A percentile compares a stretch with the other conserved stretches of the same genome.
Conservation (phyloP, 2,113 vertebrate species). For the Mesocricetus auratus region DNA sequence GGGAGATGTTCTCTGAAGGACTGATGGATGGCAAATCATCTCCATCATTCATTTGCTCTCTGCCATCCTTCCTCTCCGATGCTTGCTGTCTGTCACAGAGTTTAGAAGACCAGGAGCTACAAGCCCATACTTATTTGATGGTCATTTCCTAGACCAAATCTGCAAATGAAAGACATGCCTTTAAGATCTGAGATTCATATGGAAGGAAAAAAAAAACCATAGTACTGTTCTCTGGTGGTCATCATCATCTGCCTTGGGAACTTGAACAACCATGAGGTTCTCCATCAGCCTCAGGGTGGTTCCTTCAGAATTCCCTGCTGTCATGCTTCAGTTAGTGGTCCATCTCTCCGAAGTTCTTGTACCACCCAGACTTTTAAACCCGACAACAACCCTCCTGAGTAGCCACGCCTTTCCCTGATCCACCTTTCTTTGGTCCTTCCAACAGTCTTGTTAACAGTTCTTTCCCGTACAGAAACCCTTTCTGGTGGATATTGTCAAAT, state of each 20-base stretch:
- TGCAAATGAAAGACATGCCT: not conserved
- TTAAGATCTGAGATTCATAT: not conserved
- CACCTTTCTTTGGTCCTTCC: not conserved
- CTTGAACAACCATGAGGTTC: not conserved
- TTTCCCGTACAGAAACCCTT: not conserved
- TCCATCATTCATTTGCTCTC: not conserved
- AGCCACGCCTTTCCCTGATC: not conserved
- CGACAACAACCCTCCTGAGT: not conserved
- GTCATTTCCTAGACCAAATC: not conserved
- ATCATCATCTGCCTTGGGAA: not conserved
- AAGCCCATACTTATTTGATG: not conserved
- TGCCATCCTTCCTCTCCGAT: not conserved
- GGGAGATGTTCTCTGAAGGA: not conserved
- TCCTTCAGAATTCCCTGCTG: conserved; percentile 12
- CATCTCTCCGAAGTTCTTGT: conserved; percentile 14
- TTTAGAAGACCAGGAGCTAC: not conserved
- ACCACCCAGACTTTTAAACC: not conserved
- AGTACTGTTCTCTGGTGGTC: not conserved
- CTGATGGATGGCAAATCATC: not conserved
- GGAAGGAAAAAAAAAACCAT: not conserved
- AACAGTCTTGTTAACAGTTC: not conserved
- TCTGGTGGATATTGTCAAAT: not conserved
- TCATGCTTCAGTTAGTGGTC: not conserved
- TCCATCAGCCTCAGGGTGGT: not conserved
- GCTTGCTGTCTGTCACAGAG: not conserved